Percentiles rank a stretch among this genome's conserved stretches.
Conservation (phyloP, 2,797 vertebrate genomes). For the Coranthus polyacanthus region DNA sequence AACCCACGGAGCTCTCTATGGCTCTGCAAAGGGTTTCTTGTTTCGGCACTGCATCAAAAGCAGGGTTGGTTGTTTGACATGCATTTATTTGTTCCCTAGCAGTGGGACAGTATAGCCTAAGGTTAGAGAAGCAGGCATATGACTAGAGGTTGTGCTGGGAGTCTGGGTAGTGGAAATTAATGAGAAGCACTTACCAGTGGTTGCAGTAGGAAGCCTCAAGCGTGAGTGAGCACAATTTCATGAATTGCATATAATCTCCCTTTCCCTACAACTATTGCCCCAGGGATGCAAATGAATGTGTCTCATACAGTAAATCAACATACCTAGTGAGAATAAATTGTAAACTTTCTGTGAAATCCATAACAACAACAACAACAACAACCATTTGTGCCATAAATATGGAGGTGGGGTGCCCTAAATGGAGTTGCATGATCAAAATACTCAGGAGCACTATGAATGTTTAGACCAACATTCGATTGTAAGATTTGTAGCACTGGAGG, state of each 20-base stretch:
- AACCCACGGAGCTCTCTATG: slow-evolving; percentile 14
- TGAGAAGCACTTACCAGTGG: slow-evolving; percentile 58
- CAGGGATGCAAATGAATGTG: slow-evolving; percentile 49
- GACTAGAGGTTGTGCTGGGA: slow-evolving; percentile 48
- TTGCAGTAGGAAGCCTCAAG: slow-evolving; percentile 68
- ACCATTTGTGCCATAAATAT: slow-evolving; percentile 27
- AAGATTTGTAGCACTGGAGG: slow-evolving; percentile 17
- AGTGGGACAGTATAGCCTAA: slow-evolving; percentile 41
- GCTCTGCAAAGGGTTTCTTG: slow-evolving; percentile 38
- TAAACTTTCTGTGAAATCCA: slow-evolving; percentile 43
- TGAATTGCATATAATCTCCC: slow-evolving; percentile 54
- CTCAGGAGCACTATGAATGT: slow-evolving; percentile 26
- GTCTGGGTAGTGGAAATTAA: slow-evolving; percentile 66
- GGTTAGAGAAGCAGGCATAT: slow-evolving; percentile 46
- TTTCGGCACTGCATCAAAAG: slow-evolving; percentile 45
- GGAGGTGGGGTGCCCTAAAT: not conserved
- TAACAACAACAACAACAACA: slow-evolving; percentile 26
- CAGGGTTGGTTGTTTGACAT: slow-evolving; percentile 40
- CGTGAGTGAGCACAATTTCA: slow-evolving; percentile 54
- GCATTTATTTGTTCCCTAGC: slow-evolving; percentile 51
- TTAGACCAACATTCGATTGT: slow-evolving; percentile 10
- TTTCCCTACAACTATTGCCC: slow-evolving; percentile 38
- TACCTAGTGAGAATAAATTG: slow-evolving; percentile 35
- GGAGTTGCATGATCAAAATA: slow-evolving; percentile 35
- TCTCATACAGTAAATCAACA: slow-evolving; percentile 35